phyloP scores from a whole-genome alignment of 2,888 invertebrate species.

The Melinopterus prodromus region DNA sequence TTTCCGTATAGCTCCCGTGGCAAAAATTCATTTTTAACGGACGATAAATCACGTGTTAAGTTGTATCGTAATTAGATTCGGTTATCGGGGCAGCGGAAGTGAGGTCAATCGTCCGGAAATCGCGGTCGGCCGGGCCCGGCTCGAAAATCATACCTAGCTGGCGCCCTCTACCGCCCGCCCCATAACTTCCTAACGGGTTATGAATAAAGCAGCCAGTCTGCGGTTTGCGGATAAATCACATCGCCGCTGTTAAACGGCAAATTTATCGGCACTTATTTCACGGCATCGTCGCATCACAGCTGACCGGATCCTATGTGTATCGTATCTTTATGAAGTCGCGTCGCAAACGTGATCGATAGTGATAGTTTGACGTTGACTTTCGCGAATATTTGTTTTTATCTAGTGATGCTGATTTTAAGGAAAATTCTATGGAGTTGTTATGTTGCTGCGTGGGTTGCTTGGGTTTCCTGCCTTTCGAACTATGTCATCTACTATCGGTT shows the following conservation, averaged over 20 bases:
- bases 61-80: constrained; percentile 26
- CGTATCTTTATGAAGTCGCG: neutral
- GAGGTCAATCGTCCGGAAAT: constrained; percentile 23
- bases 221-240: constrained; percentile 4
- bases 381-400: no score
- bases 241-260: neutral
- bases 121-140: constrained; percentile 8
- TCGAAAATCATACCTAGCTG: neutral
- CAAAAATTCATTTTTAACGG: neutral
- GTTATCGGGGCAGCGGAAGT: constrained; percentile 18
- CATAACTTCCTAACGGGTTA: neutral
- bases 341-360: neutral
- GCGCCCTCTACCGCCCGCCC: neutral
- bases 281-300: neutral
- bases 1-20: neutral
- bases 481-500: no score
- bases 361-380: neutral
- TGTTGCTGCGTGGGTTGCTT: no score
- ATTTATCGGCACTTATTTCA: neutral
- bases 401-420: no score
- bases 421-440: no score
- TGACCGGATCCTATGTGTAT: neutral
- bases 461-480: no score
- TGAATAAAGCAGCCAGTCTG: neutral
- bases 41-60: constrained; percentile 23